Evolutionary conservation across 2,888 invertebrate genomes (phyloP).

Genomic region (Caradrina kadenii): DNA sequence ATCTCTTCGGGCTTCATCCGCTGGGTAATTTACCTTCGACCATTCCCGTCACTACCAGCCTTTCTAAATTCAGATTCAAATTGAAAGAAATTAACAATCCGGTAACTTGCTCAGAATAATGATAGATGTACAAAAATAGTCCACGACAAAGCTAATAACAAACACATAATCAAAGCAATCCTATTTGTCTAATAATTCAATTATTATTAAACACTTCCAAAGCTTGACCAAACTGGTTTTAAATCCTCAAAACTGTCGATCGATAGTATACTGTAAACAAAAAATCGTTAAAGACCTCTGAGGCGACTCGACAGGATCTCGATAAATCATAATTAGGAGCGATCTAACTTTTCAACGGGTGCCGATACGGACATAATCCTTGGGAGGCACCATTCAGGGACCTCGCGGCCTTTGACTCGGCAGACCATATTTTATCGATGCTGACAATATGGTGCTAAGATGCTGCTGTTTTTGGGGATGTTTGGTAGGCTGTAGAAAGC

Average conservation of each 20-base stretch:
- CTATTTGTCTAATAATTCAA: conserved; percentile 38
- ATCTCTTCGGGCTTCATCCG: too few relatives aligned
- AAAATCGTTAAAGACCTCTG: conserved; percentile 26
- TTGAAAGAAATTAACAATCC: too few relatives aligned
- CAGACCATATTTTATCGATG: conserved; percentile 73
- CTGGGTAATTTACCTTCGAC: too few relatives aligned
- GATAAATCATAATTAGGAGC: conserved; percentile 88
- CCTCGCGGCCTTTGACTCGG: conserved; percentile 74
- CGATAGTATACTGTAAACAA: conserved; percentile 35
- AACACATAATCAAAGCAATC: conserved; percentile 21
- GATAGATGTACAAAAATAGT: background rate
- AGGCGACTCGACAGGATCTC: conserved; percentile 39
- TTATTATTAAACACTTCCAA: conserved; percentile 33
- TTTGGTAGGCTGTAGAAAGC: background rate
- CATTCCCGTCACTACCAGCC: too few relatives aligned
- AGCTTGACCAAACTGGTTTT: conserved; percentile 34
- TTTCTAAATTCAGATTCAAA: too few relatives aligned
- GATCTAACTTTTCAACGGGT: conserved; percentile 84
- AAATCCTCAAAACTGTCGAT: conserved; percentile 54
- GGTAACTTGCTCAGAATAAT: background rate
- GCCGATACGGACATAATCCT: conserved; percentile 83
- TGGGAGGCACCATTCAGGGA: conserved; percentile 61
- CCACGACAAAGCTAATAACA: background rate
- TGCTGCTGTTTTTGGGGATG: conserved; percentile 50
- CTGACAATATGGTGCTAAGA: conserved; percentile 70